A percentile compares a stretch with the other conserved stretches of the same genome.
Conservation (phyloP, 2,888 invertebrate species). For the Nephrocerus scutellatus region DNA sequence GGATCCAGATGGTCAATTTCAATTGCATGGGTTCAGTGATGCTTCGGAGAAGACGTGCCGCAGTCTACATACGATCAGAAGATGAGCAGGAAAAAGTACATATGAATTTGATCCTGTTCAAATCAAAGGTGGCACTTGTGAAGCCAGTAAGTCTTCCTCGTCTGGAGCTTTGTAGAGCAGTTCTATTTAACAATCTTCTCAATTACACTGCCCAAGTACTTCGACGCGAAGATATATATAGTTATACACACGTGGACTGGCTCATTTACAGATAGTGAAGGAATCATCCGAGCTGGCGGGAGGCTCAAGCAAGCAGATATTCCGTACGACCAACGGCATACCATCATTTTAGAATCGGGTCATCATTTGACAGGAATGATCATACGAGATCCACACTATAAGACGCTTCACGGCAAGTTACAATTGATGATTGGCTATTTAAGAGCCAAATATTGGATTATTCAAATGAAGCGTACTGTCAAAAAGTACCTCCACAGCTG, state of each 20-base stretch:
- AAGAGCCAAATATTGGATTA: slow-evolving; percentile 4
- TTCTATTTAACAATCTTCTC: slow-evolving; percentile 4
- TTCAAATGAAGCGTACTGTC: not conserved
- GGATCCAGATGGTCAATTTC: too few species aligned
- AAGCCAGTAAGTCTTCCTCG: slow-evolving; percentile 4
- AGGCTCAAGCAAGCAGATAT: not conserved
- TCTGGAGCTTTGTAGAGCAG: slow-evolving; percentile 7
- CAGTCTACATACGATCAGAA: slow-evolving; percentile 2
- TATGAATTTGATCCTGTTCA: slow-evolving; percentile 5
- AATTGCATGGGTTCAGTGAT: slow-evolving; percentile 14
- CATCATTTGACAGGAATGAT: not conserved
- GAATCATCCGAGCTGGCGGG: not conserved
- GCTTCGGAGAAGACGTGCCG: slow-evolving; percentile 9
- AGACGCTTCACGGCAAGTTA: slow-evolving; percentile 1
- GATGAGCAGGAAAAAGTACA: not conserved
- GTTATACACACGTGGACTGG: slow-evolving; percentile 4
- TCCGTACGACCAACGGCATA: too few species aligned
- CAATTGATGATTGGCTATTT: too few species aligned
- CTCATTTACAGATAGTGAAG: not conserved
- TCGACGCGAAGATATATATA: not conserved
- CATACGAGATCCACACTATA: not conserved
- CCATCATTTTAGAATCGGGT: too few species aligned
- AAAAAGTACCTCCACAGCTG: slow-evolving; percentile 14
- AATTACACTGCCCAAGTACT: too few species aligned
- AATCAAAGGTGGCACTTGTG: slow-evolving; percentile 8